Base-by-base conservation (phyloP, 2,797 vertebrate genomes). In the Gadopsis bispinosus region DNA sequence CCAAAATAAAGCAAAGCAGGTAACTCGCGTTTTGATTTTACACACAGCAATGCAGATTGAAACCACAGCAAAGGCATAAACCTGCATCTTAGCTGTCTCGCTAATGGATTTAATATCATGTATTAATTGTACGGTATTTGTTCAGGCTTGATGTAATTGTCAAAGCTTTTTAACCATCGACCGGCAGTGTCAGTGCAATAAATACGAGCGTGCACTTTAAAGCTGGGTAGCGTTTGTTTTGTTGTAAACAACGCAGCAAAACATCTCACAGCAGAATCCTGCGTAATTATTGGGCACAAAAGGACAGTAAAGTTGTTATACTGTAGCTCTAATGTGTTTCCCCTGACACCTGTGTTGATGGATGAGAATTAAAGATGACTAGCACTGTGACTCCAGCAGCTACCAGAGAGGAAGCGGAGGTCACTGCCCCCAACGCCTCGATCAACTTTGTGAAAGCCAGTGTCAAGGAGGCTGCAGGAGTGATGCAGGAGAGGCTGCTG, bases 351-450 rank as follows among this genome's bases (percentile, higher is more conserved):
- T 61, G 75, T 60, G 76, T 43, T 59, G 73, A 84, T 75, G 75
- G 79, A 65, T 67, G 81, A 67, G 75, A 66, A 73, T 60, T 65
- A 77, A 62, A 77, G 80, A 83, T 80, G 88, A 78, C 76, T 76
- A 83, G 75, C 61, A 65, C 43, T 71, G 72, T 51, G 77, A 75
- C 63, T 69, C 8, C 4, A 60, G 74, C 77, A 70, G 80, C 78
- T 55, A 75, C 13, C 75, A 68, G 73, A 73, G 78, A 88, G 74
- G 41, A 75, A 72, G 82, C 78, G 73, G 75, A 83, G 86, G 77
- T 83, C 77, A 77, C 59, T 60, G 41, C 59, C 58, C 51, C 48
- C 35, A 43, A n/a, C 5, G 13, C 53, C 50, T 70, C 61, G 26
- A 68, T 80, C 74, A 62, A 43, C 56, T 61, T 2, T 54, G 64